Conservation (phyloP, 1,140 invertebrate species). For the Aleiodes sp. region DNA sequence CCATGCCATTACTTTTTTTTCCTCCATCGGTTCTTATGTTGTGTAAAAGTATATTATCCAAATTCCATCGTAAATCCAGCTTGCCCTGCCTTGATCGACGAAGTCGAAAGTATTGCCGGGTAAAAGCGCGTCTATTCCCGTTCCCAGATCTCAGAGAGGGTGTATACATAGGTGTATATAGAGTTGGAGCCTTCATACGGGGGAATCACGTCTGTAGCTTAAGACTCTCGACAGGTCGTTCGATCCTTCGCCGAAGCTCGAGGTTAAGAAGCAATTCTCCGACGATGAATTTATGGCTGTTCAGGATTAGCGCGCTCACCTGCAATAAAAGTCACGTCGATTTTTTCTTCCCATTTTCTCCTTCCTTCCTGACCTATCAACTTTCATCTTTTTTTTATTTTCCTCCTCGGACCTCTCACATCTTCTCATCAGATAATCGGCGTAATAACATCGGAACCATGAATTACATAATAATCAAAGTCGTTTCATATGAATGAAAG, state of each 20-base stretch:
- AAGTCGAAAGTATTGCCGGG: constrained; percentile 2
- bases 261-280: constrained; percentile 53
- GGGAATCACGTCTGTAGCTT: constrained; percentile 38
- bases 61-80: constrained; percentile 35
- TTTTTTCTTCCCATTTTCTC: neutral
- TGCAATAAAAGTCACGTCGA: constrained; percentile 50
- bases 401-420: neutral
- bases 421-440: too few species aligned
- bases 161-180: constrained; percentile 14
- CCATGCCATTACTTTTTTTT: too few species aligned
- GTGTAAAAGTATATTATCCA: constrained; percentile 33
- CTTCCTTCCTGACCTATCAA: neutral
- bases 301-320: constrained; percentile 47
- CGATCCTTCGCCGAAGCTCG: constrained; percentile 31
- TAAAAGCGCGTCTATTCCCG: neutral
- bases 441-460: too few species aligned
- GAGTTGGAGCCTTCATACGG: neutral
- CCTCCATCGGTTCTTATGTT: neutral
- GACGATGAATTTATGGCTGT: constrained; percentile 53
- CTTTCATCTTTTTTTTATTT: too few species aligned
- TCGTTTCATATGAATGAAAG: too few species aligned
- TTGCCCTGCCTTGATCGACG: constrained; percentile 1
- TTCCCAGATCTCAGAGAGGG: neutral
- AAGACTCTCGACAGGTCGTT: constrained; percentile 44
- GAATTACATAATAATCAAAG: too few species aligned